A percentile compares a stretch with the other conserved stretches of the same genome.
phyloP scores from a whole-genome alignment of 2,113 vertebrate genomes.

The Leucoraja erinaceus region DNA sequence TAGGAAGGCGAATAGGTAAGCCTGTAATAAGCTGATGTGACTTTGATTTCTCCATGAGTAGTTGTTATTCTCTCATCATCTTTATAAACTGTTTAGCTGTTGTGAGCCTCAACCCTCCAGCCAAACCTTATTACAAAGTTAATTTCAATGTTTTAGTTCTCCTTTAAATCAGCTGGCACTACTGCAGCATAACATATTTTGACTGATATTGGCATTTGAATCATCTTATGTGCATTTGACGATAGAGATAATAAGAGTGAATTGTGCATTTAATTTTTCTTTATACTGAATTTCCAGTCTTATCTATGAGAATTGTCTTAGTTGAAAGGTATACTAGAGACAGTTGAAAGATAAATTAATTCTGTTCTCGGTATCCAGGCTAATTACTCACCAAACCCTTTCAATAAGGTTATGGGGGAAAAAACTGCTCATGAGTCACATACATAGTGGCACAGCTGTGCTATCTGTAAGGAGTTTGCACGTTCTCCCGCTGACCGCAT shows the following conservation, averaged over 20 bases:
- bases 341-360: background rate
- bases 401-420: background rate
- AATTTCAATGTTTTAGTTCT: background rate
- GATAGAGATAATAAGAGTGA: background rate
- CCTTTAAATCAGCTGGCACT: background rate
- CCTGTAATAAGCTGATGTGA: background rate
- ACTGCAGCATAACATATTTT: background rate
- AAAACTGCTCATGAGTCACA: background rate
- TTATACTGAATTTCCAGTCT: background rate
- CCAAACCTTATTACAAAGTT: background rate
- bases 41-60: too few relatives aligned
- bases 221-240: background rate
- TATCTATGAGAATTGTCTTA: background rate
- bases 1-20: slow-evolving; percentile 30
- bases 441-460: too few relatives aligned
- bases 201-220: background rate
- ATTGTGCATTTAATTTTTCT: background rate
- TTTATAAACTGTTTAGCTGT: background rate
- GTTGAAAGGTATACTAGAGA: background rate
- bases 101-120: background rate
- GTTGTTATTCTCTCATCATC: background rate
- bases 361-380: background rate
- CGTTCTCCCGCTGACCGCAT: too few relatives aligned
- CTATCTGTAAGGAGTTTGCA: too few relatives aligned
- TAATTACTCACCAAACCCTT: background rate